These are phyloP conservation scores for Reinhardtius hippoglossoides DNA, from an alignment of 2,113 vertebrate species.

Conservation along the genomic window DNA sequence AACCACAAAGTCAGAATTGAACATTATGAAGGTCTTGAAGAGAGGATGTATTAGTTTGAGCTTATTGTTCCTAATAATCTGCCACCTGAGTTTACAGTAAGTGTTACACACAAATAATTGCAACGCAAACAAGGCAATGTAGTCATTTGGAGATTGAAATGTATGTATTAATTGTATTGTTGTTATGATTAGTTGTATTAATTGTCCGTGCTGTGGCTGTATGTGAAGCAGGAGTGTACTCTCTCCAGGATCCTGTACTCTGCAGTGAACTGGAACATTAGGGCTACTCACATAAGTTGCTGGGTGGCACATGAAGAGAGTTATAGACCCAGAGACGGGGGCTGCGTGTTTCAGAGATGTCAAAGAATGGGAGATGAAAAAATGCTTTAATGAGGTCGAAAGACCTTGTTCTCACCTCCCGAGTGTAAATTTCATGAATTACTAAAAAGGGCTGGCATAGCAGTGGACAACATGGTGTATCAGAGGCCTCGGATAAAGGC, in stretches of 20 bases:
- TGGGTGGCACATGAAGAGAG: constrained; percentile 69
- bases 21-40: neutral
- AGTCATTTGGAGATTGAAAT: neutral
- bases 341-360: constrained; percentile 74
- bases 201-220: neutral
- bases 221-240: neutral
- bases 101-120: neutral
- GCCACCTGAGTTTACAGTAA: neutral
- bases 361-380: constrained; percentile 83
- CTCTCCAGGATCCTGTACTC: constrained; percentile 16
- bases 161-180: too few relatives aligned
- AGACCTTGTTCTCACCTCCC: constrained; percentile 81
- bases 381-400: constrained; percentile 77
- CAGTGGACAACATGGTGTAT: constrained; percentile 65
- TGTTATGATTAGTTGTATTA: too few relatives aligned
- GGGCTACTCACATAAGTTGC: constrained; percentile 38
- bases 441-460: constrained; percentile 70
- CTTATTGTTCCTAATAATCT: neutral
- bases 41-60: neutral
- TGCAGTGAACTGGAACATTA: constrained; percentile 20
- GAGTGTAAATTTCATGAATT: constrained; percentile 81
- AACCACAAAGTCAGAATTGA: neutral
- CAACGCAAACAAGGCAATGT: neutral
- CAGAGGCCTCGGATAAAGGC: constrained; percentile 62
- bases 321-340: constrained; percentile 42